A percentile compares a stretch with the other conserved stretches of the same genome.
These are phyloP conservation scores for Arrhamphus sclerolepis DNA, from an alignment of 2,797 vertebrate species.

Conservation along the genomic window DNA sequence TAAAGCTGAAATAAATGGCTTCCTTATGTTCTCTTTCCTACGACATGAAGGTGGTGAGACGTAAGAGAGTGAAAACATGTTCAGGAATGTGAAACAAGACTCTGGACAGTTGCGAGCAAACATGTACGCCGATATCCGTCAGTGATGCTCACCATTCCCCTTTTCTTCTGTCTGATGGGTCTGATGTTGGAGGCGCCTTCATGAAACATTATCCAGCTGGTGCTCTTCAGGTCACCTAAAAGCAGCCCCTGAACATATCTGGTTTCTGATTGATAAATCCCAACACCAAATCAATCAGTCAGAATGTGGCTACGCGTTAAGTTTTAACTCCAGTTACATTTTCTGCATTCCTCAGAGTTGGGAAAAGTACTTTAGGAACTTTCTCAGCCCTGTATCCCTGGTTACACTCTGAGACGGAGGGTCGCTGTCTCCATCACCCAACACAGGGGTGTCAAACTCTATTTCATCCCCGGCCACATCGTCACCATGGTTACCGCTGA, in stretches of 20 bases:
- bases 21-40: too few relatives aligned
- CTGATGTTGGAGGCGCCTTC: constrained; percentile 29
- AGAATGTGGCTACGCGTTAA: background rate
- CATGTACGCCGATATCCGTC: constrained; percentile 4
- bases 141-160: constrained; percentile 28
- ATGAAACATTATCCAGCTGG: constrained; percentile 26
- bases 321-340: constrained; percentile 41
- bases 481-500: too few relatives aligned
- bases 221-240: too few relatives aligned
- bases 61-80: too few relatives aligned
- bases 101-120: background rate
- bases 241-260: too few relatives aligned
- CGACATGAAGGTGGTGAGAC: too few relatives aligned
- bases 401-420: constrained; percentile 15
- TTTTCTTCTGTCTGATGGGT: constrained; percentile 5
- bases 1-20: too few relatives aligned
- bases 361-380: constrained; percentile 24
- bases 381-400: constrained; percentile 16
- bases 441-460: too few relatives aligned
- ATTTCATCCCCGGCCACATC: too few relatives aligned
- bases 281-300: too few relatives aligned
- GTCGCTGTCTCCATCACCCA: constrained; percentile 7
- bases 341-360: constrained; percentile 26
- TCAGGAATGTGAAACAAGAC: constrained; percentile 29
- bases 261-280: too few relatives aligned